Evolutionary conservation across 2,113 vertebrate species (phyloP), one percentile per base, ranked within the genome.

Genomic region (Ictalurus punctatus): DNA sequence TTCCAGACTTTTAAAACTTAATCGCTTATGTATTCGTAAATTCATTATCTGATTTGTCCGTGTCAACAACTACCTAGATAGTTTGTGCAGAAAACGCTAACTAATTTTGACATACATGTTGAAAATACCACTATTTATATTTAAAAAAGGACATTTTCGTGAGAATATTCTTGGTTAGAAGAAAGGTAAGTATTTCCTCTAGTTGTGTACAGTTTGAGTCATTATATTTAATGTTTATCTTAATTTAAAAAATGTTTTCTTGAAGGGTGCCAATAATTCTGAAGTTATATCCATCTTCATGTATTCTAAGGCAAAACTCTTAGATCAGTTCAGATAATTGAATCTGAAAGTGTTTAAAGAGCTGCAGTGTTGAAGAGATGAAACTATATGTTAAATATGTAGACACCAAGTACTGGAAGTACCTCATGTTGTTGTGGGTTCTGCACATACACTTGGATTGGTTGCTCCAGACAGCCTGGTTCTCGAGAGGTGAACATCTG

Each of bases 361-460:
- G 10, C 65, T 69, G 30, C 16, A 37, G 2, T 56, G 54, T 54
- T 84, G 4, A 83, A 74, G 4, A 78, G 54, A 30, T 63, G 25
- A 61, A 37, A 87, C 58, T 25, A 19, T 5, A 59, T n/a, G 4
- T 40, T 59, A 34, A 58, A 71, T 30, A 52, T 37, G 8, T 54
- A 84, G 34, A 30, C 34, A 40, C 14, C 52, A 54, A 88, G 7
- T 63, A 83, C 37, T 30, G 3, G n/a, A 83, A 23, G n/a, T 91
- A 97, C 97, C 96, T 97, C 97, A 86, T 97, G 94, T 82, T 96
- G 94, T 27, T 95, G 94, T 7, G 95, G 90, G 0, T 92, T 91
- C 21, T 92, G 59, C 0, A 91, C 27, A 0, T 92, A 94, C 83
- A 96, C 89, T 0, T 93, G 90, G 90, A 97, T 95, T 56, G 93